Base-by-base conservation (phyloP, 1,140 invertebrate genomes). In the Agraylea sexmaculata region DNA sequence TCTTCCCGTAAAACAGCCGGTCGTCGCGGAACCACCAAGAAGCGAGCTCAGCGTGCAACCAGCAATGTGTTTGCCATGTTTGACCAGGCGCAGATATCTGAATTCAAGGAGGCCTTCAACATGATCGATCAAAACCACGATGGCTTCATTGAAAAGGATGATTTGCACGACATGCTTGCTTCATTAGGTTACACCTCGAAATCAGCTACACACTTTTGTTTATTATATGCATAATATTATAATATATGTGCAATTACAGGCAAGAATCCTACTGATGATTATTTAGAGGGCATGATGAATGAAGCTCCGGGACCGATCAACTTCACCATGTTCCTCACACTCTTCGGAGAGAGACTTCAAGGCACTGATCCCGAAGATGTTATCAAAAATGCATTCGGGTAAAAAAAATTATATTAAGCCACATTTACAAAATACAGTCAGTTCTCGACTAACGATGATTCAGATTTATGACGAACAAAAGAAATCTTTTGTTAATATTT, bases 111-210 rank as follows among this genome's bases (percentile, higher is more conserved):
- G 68, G 96, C 95, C 15, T 99, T 99, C 60, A 98, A 98, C 53
- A 98, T 99, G 91, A 99, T 99, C 60, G 96, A 99, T 62, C 95
- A 99, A 60, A 97, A 99, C 66, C 77, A 93, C 47, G 95, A 99
- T 69, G 96, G 96, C 1, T 96, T 99, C 59, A 90, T 99, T 45
- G 91, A 96, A 58, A 99, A 98, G 59, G 91, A 96, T 68, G 96
- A 99, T 68, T 70, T 99, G 3, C 92, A 96, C 69, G 95, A 99
- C 57, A 97, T 99, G 90, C 71, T 99, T 20, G 94, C 94, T 13
- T 98, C 93, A 29, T 68, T 99, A 51, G 92, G 91, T 83, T 69
- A 61, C 51, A n/a, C n/a, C n/a, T n/a, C n/a, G n/a, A n/a, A n/a
- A n/a, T n/a, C n/a, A n/a, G n/a, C n/a, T n/a, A n/a, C n/a, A n/a